Evolutionary conservation across 2,888 invertebrate genomes (phyloP).

Genomic region (Physocephala rufipes): DNA sequence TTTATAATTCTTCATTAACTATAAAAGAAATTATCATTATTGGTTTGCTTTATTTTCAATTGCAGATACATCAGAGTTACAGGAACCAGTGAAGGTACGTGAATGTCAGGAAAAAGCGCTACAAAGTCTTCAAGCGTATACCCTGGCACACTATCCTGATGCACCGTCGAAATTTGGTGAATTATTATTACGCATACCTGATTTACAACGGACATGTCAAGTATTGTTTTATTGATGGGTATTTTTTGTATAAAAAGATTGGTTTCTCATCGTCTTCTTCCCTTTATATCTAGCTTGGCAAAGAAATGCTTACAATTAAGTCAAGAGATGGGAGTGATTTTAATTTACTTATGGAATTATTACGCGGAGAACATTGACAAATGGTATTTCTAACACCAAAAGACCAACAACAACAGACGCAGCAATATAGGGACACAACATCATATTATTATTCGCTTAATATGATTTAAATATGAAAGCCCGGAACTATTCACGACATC

Average conservation of each 20-base stretch:
- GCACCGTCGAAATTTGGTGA: conserved; percentile 96
- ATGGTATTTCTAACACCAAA: conserved; percentile 44
- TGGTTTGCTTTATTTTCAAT: too few species aligned
- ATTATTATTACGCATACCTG: conserved; percentile 89
- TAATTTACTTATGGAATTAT: conserved; percentile 93
- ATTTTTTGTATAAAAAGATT: too few species aligned
- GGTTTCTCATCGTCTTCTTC: conserved; percentile 1
- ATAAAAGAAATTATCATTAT: neutral
- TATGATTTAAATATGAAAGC: neutral
- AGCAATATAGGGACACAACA: conserved; percentile 9
- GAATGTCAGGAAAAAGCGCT: conserved; percentile 94
- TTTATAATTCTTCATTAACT: neutral
- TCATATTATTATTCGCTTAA: conserved; percentile 24
- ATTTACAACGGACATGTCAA: conserved; percentile 94
- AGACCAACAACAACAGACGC: conserved; percentile 24
- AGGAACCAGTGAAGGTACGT: conserved; percentile 92
- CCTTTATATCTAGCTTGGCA: conserved; percentile 78
- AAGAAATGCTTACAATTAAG: conserved; percentile 89
- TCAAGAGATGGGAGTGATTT: conserved; percentile 92
- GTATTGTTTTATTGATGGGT: conserved; percentile 65
- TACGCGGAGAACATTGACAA: conserved; percentile 88
- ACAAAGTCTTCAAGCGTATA: conserved; percentile 92
- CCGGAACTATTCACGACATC: too few species aligned
- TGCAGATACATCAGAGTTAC: conserved; percentile 88
- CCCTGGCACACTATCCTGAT: conserved; percentile 87